A percentile compares a stretch with the other conserved stretches of the same genome.
Evolutionary conservation across 2,797 vertebrate genomes (phyloP).

Genomic region (Chaunax sp.): DNA sequence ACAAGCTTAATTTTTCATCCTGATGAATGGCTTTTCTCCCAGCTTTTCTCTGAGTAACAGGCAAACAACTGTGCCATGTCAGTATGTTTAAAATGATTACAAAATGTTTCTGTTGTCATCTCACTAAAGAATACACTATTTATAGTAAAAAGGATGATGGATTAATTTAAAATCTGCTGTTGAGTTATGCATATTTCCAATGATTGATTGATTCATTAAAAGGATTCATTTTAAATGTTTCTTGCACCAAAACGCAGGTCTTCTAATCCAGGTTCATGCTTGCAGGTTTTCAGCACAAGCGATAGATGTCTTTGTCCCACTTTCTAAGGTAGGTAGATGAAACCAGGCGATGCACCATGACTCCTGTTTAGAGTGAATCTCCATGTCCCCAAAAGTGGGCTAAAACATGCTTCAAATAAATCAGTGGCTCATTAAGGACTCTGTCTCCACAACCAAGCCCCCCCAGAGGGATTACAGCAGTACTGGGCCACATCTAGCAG

Average conservation of each 20-base stretch:
- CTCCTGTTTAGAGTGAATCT: constrained; percentile 58
- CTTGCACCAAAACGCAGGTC: constrained; percentile 20
- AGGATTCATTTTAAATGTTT: constrained; percentile 3
- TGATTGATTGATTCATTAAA: neutral
- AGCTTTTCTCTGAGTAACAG: no score
- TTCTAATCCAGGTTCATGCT: constrained; percentile 33
- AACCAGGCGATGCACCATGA: constrained; percentile 49
- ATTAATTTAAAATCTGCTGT: constrained; percentile 10
- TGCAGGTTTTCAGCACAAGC: constrained; percentile 33
- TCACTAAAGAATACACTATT: neutral
- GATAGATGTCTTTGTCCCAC: constrained; percentile 54
- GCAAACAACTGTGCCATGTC: no score
- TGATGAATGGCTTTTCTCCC: neutral
- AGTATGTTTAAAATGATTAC: neutral
- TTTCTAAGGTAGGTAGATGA: constrained; percentile 51
- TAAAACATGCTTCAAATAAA: constrained; percentile 77
- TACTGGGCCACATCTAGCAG: constrained; percentile 34
- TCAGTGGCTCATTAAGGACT: constrained; percentile 71
- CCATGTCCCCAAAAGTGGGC: constrained; percentile 63
- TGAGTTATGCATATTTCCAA: constrained; percentile 9
- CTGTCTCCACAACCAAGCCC: constrained; percentile 38
- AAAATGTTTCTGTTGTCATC: neutral
- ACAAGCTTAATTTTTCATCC: neutral
- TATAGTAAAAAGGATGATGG: neutral
- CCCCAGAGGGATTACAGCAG: constrained; percentile 54